A percentile compares a stretch with the other conserved stretches of the same genome.
These are phyloP conservation scores for Osmerus mordax DNA, from an alignment of 2,113 vertebrate species.

Conservation along the genomic window DNA sequence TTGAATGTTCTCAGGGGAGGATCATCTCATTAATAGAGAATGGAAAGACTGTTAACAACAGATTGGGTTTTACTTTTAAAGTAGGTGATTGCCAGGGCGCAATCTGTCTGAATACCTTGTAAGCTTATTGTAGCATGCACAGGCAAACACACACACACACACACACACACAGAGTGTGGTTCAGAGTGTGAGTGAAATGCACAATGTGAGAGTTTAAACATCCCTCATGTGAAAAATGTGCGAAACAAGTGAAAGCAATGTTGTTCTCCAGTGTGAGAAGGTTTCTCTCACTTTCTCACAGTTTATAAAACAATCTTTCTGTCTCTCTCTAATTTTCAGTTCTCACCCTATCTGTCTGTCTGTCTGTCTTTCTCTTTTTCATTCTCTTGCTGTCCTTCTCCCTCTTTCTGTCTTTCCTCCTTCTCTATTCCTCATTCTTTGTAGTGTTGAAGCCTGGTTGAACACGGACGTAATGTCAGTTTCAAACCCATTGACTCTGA, in stretches of 20 bases:
- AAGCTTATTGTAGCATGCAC: conserved; percentile 2
- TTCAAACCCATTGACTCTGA: conserved; percentile 27
- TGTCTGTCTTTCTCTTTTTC: neutral
- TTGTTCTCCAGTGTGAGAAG: conserved; percentile 7
- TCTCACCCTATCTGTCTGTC: conserved; percentile 3
- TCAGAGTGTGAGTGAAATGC: conserved; percentile 22
- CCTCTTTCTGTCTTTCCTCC: neutral
- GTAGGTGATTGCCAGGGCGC: too few species aligned
- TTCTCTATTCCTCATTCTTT: conserved; percentile 6
- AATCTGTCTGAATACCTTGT: too few species aligned
- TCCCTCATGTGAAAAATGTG: conserved; percentile 48
- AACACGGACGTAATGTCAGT: conserved; percentile 25
- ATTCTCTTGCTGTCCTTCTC: conserved; percentile 3
- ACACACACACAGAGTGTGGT: conserved; percentile 14
- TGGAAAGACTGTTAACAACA: conserved; percentile 17
- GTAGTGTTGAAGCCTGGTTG: neutral
- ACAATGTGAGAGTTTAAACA: conserved; percentile 44
- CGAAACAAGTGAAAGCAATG: conserved; percentile 45
- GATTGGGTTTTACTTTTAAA: conserved; percentile 22
- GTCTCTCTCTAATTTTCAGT: neutral
- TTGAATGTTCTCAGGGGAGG: conserved; percentile 36
- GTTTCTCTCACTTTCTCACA: conserved; percentile 24
- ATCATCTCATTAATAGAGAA: conserved; percentile 30
- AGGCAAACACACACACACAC: conserved; percentile 24
- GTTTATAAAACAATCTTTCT: conserved; percentile 16